These are phyloP conservation scores for Rhabdomys pumilio DNA, from an alignment of 2,797 vertebrate genomes.

Conservation along the genomic window DNA sequence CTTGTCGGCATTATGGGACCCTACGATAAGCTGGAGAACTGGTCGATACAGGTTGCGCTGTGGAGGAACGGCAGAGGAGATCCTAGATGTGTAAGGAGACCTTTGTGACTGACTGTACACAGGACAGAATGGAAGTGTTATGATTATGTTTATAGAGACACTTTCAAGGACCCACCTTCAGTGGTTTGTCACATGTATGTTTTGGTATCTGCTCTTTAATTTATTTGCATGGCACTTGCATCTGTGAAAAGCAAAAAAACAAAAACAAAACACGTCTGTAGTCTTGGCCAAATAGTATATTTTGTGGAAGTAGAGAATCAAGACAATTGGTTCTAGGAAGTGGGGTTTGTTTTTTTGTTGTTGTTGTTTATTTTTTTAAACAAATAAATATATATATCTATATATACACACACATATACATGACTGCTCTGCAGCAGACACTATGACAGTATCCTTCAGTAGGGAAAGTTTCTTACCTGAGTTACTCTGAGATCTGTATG, in stretches of 20 bases:
- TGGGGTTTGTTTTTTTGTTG: constrained; percentile 70
- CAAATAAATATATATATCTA: neutral
- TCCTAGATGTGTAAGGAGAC: constrained; percentile 95
- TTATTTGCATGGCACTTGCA: constrained; percentile 94
- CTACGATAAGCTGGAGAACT: constrained; percentile 98
- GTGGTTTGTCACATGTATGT: constrained; percentile 91
- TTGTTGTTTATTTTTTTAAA: constrained; percentile 78
- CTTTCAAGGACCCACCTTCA: constrained; percentile 90
- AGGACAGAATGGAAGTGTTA: constrained; percentile 89
- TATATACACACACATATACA: neutral
- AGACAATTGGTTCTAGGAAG: constrained; percentile 86
- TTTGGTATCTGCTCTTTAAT: constrained; percentile 92
- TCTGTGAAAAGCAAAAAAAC: constrained; percentile 86
- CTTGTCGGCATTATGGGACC: constrained; percentile 98
- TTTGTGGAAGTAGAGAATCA: constrained; percentile 86
- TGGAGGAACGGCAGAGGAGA: constrained; percentile 98
- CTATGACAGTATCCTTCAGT: constrained; percentile 83
- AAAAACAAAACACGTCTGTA: constrained; percentile 82
- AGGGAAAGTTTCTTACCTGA: constrained; percentile 86
- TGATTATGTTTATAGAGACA: constrained; percentile 91
- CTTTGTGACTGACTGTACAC: constrained; percentile 88
- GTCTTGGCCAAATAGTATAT: constrained; percentile 90
- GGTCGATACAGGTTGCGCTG: constrained; percentile 97
- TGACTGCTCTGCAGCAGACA: constrained; percentile 89
- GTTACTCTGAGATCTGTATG: constrained; percentile 69